Evolutionary conservation across 2,888 invertebrate genomes (phyloP).

Genomic region (Thysanoteuthis rhombus): DNA sequence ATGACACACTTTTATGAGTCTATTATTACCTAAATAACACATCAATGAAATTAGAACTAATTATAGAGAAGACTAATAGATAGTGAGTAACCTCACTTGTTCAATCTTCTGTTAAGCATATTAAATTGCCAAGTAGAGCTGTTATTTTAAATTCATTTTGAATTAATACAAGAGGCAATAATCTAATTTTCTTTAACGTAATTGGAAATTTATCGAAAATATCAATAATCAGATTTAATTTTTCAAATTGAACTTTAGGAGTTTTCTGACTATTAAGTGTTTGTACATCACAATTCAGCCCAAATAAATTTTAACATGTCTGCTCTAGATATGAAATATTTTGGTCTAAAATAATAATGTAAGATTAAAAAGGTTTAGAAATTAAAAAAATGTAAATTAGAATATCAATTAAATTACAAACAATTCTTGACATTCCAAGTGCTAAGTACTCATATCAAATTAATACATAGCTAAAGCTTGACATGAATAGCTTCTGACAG

Average conservation of each 20-base stretch:
- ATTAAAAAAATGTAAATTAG: not conserved
- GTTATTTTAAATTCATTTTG: not conserved
- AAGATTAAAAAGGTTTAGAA: not conserved
- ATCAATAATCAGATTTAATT: not conserved
- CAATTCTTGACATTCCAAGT: not conserved
- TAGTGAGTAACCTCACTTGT: not conserved
- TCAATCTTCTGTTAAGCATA: not conserved
- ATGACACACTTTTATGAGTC: not conserved
- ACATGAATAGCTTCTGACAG: no score
- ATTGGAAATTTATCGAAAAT: not conserved
- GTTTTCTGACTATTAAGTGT: not conserved
- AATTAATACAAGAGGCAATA: not conserved
- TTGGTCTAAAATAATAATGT: not conserved
- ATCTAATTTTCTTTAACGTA: not conserved
- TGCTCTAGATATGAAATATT: not conserved
- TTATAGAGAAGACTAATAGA: not conserved
- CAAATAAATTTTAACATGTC: not conserved
- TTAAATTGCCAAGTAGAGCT: not conserved
- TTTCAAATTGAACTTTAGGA: not conserved
- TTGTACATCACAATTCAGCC: not conserved
- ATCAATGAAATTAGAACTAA: not conserved
- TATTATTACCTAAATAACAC: not conserved
- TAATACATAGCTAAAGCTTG: not conserved
- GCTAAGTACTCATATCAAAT: not conserved
- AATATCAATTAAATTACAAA: not conserved